Percentiles rank a stretch among this genome's conserved stretches.
These are phyloP conservation scores for Lepidurus apus DNA, from an alignment of 1,140 invertebrate species.

Conservation along the genomic window DNA sequence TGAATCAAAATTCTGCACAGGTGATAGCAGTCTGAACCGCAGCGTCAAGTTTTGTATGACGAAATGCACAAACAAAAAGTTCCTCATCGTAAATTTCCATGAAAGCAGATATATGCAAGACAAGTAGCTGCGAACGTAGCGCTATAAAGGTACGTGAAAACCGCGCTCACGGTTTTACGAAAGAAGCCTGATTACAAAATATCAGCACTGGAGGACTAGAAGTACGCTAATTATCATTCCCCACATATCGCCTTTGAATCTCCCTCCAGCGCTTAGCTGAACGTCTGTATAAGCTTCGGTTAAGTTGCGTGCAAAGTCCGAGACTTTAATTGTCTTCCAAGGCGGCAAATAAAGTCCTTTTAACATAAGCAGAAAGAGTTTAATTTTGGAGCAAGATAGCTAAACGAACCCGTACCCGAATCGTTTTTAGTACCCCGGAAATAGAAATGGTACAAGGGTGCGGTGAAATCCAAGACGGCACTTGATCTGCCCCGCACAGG, in stretches of 20 bases:
- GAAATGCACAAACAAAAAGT: too few species aligned
- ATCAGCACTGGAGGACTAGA: neutral
- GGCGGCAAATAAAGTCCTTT: conserved; percentile 30
- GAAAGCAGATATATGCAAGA: too few species aligned
- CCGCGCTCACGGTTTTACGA: too few species aligned
- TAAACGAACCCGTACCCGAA: conserved; percentile 19
- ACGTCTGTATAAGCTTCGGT: conserved; percentile 32
- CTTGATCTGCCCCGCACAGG: conserved; percentile 26
- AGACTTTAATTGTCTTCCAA: conserved; percentile 28
- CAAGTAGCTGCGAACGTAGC: too few species aligned
- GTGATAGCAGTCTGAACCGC: neutral
- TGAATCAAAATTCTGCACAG: neutral
- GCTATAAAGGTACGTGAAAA: too few species aligned
- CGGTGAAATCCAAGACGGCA: conserved; percentile 24
- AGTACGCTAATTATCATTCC: neutral
- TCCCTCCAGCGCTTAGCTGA: conserved; percentile 14
- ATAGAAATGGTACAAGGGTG: conserved; percentile 33
- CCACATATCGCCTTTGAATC: neutral
- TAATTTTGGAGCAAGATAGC: neutral
- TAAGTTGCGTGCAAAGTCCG: conserved; percentile 24
- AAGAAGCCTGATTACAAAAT: neutral
- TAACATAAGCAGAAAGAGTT: neutral
- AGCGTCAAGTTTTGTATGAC: neutral
- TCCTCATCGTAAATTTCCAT: too few species aligned
- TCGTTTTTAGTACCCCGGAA: conserved; percentile 32